Conservation (phyloP, 2,113 vertebrate species). For the Crotalus viridis region DNA sequence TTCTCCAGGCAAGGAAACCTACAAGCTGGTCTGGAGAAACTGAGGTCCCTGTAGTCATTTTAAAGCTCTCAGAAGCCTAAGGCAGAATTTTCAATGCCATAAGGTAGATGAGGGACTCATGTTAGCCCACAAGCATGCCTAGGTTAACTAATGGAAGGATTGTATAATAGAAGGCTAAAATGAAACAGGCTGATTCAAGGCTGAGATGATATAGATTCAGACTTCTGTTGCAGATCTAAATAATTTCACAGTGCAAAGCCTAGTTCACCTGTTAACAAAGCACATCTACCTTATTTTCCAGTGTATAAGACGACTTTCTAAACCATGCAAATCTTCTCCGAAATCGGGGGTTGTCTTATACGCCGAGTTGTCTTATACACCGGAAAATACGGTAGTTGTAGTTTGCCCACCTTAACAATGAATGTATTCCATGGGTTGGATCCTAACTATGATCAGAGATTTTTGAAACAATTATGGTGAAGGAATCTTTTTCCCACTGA, state of each 20-base stretch:
- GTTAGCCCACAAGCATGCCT: conserved; percentile 64
- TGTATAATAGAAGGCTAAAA: conserved; percentile 64
- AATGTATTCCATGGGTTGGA: not conserved
- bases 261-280: conserved; percentile 57
- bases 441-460: not conserved
- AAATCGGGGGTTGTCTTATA: no score
- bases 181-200: conserved; percentile 69
- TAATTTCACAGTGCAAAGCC: conserved; percentile 73
- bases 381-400: conserved; percentile 38
- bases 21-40: conserved; percentile 55
- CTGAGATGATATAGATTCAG: conserved; percentile 69
- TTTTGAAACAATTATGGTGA: not conserved
- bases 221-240: conserved; percentile 69
- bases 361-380: no score
- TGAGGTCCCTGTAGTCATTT: conserved; percentile 59
- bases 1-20: conserved; percentile 58
- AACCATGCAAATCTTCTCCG: no score
- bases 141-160: conserved; percentile 65
- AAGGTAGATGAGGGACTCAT: conserved; percentile 63
- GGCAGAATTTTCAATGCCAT: conserved; percentile 62
- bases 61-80: conserved; percentile 61
- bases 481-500: not conserved
- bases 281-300: conserved; percentile 20
- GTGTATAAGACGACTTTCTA: no score
- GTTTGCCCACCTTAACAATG: not conserved